phyloP scores from a whole-genome alignment of 92 coral and sea anemone genomes.

The Pocillopora grandis region DNA sequence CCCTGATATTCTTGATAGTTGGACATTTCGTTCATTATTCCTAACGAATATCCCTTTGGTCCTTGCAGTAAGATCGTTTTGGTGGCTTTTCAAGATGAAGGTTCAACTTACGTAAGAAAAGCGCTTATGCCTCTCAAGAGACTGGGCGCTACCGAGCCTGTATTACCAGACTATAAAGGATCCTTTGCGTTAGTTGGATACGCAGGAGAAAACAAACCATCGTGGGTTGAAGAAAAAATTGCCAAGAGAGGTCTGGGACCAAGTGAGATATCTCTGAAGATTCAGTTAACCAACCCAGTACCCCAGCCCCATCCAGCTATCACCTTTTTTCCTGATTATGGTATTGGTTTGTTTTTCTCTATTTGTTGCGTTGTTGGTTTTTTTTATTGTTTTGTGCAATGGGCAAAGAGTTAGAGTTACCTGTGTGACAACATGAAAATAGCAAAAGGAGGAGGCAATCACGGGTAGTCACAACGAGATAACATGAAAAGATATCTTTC shows the following conservation, averaged over 20 bases:
- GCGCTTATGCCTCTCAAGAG: constrained; percentile 43
- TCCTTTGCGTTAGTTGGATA: constrained; percentile 42
- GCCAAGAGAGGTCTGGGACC: constrained; percentile 34
- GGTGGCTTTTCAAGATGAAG: constrained; percentile 31
- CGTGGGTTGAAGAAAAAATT: constrained; percentile 36
- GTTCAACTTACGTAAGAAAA: constrained; percentile 8
- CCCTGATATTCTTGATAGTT: background rate
- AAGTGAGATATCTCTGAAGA: constrained; percentile 17
- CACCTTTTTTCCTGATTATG: no score
- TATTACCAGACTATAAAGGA: constrained; percentile 18
- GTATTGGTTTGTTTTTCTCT: no score
- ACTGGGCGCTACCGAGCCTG: constrained; percentile 39
- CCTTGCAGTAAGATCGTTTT: constrained; percentile 42
- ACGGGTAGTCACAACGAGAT: no score
- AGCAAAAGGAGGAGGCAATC: no score
- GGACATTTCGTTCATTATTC: constrained; percentile 10
- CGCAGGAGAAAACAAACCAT: constrained; percentile 35
- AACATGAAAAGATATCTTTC: no score
- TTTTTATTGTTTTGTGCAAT: no score
- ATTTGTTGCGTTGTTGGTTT: no score
- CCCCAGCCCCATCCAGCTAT: no score
- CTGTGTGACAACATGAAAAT: no score
- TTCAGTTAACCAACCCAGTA: background rate
- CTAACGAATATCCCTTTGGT: constrained; percentile 11
- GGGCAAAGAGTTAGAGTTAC: no score